Percentiles rank a stretch among this genome's conserved stretches.
Evolutionary conservation across 2,888 invertebrate genomes (phyloP).

Genomic region (Diplolepis rosae): DNA sequence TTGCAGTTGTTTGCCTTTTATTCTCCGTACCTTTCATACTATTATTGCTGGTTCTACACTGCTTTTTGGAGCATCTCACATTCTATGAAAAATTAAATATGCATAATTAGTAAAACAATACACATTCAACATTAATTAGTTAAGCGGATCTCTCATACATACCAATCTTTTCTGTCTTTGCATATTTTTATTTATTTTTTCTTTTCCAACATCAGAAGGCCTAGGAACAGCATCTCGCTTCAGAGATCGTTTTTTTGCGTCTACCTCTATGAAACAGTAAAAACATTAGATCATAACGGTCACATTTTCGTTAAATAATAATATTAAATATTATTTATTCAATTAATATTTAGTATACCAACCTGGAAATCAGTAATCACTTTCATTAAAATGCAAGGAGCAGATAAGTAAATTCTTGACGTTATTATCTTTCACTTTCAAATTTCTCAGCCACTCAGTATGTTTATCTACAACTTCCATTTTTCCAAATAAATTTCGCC

Average conservation of each 20-base stretch:
- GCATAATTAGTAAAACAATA: background rate
- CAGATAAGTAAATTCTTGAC: no score
- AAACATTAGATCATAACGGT: background rate
- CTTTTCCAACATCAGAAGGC: background rate
- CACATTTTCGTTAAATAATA: background rate
- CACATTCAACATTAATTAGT: background rate
- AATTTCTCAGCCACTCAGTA: no score
- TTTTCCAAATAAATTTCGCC: no score
- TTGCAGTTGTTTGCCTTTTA: background rate
- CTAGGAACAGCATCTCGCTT: conserved; percentile 18
- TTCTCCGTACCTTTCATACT: conserved; percentile 5
- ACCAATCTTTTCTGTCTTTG: conserved; percentile 27
- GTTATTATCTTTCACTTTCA: no score
- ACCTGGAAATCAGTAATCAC: no score
- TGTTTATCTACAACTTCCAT: no score
- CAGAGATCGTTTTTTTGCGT: conserved; percentile 1
- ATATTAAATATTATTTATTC: background rate
- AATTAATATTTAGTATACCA: no score
- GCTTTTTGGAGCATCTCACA: background rate
- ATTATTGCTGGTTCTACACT: background rate
- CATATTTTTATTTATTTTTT: conserved; percentile 6
- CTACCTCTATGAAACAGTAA: background rate
- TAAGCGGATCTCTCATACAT: background rate
- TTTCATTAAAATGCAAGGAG: no score
- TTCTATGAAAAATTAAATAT: background rate